A percentile compares a stretch with the other conserved stretches of the same genome.
Evolutionary conservation across 2,797 vertebrate species (phyloP).

Genomic region (Leptatherina wallacei): DNA sequence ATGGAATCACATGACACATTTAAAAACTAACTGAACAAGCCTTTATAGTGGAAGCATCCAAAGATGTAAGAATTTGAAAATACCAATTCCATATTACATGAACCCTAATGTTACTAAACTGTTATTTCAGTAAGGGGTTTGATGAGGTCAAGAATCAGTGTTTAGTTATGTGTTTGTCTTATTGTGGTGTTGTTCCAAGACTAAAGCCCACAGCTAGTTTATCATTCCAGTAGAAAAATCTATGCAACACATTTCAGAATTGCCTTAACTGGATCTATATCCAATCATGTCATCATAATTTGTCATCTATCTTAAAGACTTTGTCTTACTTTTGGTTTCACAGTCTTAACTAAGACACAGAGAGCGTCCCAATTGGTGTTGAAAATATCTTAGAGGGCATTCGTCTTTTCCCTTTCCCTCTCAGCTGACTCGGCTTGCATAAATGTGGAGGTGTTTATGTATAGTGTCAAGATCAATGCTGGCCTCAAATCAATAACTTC

Average conservation of each 20-base stretch:
- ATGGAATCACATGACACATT: slow-evolving; percentile 3
- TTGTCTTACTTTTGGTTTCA: neutral
- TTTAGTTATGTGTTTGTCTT: neutral
- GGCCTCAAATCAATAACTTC: slow-evolving; percentile 69
- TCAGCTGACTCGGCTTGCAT: slow-evolving; percentile 62
- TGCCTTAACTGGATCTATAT: slow-evolving; percentile 4
- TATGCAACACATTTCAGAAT: neutral
- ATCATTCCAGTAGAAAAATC: slow-evolving; percentile 5
- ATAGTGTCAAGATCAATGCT: slow-evolving; percentile 67
- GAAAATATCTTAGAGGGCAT: slow-evolving; percentile 47
- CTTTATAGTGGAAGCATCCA: slow-evolving; percentile 25
- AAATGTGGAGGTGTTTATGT: slow-evolving; percentile 69
- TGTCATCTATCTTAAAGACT: neutral
- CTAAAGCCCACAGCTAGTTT: slow-evolving; percentile 1
- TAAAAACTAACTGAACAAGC: slow-evolving; percentile 20
- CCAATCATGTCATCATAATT: neutral
- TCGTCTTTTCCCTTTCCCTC: slow-evolving; percentile 38
- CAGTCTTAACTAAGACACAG: neutral
- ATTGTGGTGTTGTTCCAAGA: neutral
- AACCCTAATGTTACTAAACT: neutral
- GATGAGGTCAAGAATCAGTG: slow-evolving; percentile 2
- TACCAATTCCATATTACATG: slow-evolving; percentile 12
- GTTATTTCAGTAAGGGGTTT: neutral
- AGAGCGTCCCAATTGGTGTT: slow-evolving; percentile 10
- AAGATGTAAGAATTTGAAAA: slow-evolving; percentile 36